Conservation (phyloP, 2,888 invertebrate species). For the Chymomyza fuscimana region DNA sequence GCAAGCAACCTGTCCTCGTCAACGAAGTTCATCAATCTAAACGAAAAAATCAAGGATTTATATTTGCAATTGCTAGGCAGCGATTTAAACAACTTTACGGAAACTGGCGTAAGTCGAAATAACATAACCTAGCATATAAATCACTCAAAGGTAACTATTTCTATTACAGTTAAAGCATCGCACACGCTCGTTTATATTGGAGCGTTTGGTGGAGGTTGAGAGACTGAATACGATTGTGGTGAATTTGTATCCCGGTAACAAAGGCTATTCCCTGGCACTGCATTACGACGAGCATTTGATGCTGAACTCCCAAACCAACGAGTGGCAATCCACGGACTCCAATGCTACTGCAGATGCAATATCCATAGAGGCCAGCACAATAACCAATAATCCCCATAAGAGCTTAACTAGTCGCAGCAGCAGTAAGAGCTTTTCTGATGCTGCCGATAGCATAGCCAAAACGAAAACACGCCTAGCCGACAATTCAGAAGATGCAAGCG, state of each 20-base stretch:
- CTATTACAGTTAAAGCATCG: slow-evolving; percentile 76
- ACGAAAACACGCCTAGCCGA: neutral
- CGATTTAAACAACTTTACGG: slow-evolving; percentile 77
- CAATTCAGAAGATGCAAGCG: slow-evolving; percentile 1
- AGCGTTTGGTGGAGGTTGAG: slow-evolving; percentile 91
- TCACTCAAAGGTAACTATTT: slow-evolving; percentile 5
- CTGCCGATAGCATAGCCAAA: slow-evolving; percentile 10
- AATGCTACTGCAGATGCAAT: slow-evolving; percentile 7
- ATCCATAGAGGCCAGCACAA: slow-evolving; percentile 5
- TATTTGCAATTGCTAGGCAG: slow-evolving; percentile 77
- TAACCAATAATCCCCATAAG: slow-evolving; percentile 22
- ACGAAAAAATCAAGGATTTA: slow-evolving; percentile 78
- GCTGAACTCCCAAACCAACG: slow-evolving; percentile 57
- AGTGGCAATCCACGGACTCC: slow-evolving; percentile 43
- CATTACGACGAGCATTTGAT: slow-evolving; percentile 79
- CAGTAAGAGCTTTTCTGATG: slow-evolving; percentile 30
- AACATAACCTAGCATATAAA: neutral
- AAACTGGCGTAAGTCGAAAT: slow-evolving; percentile 76
- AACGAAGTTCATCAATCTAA: slow-evolving; percentile 76
- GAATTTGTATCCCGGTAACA: slow-evolving; percentile 94
- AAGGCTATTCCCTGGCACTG: slow-evolving; percentile 88
- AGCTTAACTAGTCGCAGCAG: slow-evolving; percentile 42
- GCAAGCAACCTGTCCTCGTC: slow-evolving; percentile 34
- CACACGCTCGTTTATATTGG: slow-evolving; percentile 86
- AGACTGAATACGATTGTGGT: slow-evolving; percentile 93